Evolutionary conservation across 2,888 invertebrate species (phyloP).

Genomic region (Nomada ruficornis): DNA sequence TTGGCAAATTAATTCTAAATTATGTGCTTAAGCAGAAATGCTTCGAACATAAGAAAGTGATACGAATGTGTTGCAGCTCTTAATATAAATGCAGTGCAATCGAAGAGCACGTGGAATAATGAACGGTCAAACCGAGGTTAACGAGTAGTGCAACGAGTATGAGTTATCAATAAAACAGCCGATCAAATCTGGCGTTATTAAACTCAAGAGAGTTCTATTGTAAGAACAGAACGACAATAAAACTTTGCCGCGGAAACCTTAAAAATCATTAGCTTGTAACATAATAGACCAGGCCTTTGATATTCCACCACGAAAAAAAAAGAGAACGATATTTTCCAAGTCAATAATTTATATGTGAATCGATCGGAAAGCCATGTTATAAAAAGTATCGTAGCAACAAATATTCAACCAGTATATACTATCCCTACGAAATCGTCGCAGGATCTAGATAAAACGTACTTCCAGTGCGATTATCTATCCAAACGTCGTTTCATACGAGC

Average conservation of each 20-base stretch:
- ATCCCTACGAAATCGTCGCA: not conserved
- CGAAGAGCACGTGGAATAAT: not conserved
- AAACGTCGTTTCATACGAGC: constrained; percentile 1
- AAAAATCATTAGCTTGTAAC: not conserved
- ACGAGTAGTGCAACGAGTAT: not conserved
- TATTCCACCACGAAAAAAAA: not conserved
- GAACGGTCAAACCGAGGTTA: not conserved
- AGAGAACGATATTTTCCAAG: not conserved
- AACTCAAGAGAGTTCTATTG: not conserved
- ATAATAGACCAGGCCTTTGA: not conserved
- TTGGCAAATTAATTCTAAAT: too few relatives aligned
- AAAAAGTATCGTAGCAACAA: not conserved
- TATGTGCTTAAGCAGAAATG: not conserved
- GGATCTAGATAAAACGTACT: not conserved
- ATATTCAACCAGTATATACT: not conserved
- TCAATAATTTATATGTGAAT: constrained; percentile 8
- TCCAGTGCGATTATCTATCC: not conserved
- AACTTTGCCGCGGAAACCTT: not conserved
- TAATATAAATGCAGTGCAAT: not conserved
- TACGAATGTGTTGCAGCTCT: not conserved
- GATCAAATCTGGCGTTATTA: too few relatives aligned
- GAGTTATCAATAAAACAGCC: not conserved
- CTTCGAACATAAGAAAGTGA: not conserved
- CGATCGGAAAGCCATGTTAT: not conserved
- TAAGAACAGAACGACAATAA: not conserved